These are phyloP conservation scores for Metellina segmentata DNA, from an alignment of 2,888 invertebrate species.

Conservation along the genomic window DNA sequence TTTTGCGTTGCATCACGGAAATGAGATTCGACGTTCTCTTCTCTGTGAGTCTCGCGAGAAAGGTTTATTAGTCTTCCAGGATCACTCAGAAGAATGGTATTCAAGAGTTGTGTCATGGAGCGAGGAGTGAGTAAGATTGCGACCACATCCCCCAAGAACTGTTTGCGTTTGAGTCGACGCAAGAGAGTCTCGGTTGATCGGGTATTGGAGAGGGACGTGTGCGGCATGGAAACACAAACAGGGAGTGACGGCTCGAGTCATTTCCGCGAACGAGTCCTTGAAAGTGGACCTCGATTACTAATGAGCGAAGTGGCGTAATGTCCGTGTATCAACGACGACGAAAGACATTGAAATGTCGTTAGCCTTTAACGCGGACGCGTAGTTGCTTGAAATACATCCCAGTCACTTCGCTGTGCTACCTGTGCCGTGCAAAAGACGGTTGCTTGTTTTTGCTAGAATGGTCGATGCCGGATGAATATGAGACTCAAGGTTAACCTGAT, in stretches of 20 bases:
- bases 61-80: too few relatives aligned
- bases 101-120: background rate
- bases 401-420: too few relatives aligned
- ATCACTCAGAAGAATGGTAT: background rate
- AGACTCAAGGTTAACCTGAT: too few relatives aligned
- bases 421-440: too few relatives aligned
- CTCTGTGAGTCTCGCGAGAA: too few relatives aligned
- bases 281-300: background rate
- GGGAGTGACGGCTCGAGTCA: background rate
- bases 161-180: background rate
- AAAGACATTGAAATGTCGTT: background rate
- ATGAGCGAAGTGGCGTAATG: background rate
- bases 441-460: too few relatives aligned
- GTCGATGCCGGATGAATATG: too few relatives aligned
- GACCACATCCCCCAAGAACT: background rate
- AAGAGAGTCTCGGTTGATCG: background rate
- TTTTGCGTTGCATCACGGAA: too few relatives aligned
- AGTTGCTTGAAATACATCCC: too few relatives aligned
- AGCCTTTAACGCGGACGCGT: background rate
- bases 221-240: background rate
- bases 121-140: background rate
- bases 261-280: constrained; percentile 27
- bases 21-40: too few relatives aligned
- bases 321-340: background rate
- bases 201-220: background rate